phyloP scores from a whole-genome alignment of 2,797 vertebrate genomes.

The Euthynnus affinis region DNA sequence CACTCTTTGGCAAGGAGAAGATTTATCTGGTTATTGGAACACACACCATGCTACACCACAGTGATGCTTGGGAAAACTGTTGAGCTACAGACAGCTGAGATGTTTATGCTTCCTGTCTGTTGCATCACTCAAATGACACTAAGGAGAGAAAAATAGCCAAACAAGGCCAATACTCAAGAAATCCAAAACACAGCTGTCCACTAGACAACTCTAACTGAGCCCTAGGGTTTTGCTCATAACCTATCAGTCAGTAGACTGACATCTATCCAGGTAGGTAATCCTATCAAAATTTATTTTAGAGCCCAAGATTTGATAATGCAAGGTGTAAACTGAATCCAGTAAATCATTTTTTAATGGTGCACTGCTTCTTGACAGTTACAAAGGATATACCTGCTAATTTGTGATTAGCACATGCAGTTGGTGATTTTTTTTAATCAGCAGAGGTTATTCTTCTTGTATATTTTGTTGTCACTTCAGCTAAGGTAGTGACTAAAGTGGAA shows the following conservation, averaged over 20 bases:
- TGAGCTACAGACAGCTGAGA: slow-evolving; percentile 48
- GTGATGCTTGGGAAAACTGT: slow-evolving; percentile 30
- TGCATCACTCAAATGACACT: slow-evolving; percentile 41
- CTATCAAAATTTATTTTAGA: slow-evolving; percentile 13
- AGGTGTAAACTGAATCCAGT: neutral
- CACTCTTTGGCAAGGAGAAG: slow-evolving; percentile 17
- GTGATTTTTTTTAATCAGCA: too few relatives aligned
- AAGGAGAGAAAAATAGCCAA: slow-evolving; percentile 27
- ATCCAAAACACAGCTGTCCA: slow-evolving; percentile 55
- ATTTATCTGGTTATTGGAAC: slow-evolving; percentile 36
- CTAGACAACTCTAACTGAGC: slow-evolving; percentile 9
- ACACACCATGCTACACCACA: slow-evolving; percentile 27
- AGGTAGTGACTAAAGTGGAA: neutral
- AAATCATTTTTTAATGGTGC: slow-evolving; percentile 10
- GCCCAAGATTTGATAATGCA: slow-evolving; percentile 21
- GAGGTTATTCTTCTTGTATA: neutral
- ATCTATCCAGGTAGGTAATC: slow-evolving; percentile 6
- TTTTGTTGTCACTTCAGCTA: neutral
- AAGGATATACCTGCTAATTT: neutral
- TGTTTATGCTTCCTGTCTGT: slow-evolving; percentile 57
- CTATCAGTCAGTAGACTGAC: slow-evolving; percentile 3
- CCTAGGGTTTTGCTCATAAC: slow-evolving; percentile 9
- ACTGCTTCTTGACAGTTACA: neutral
- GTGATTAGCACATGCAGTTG: neutral
- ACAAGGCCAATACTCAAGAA: slow-evolving; percentile 40